These are phyloP conservation scores for Melospiza melodia DNA, from an alignment of 2,113 vertebrate species.

Conservation along the genomic window DNA sequence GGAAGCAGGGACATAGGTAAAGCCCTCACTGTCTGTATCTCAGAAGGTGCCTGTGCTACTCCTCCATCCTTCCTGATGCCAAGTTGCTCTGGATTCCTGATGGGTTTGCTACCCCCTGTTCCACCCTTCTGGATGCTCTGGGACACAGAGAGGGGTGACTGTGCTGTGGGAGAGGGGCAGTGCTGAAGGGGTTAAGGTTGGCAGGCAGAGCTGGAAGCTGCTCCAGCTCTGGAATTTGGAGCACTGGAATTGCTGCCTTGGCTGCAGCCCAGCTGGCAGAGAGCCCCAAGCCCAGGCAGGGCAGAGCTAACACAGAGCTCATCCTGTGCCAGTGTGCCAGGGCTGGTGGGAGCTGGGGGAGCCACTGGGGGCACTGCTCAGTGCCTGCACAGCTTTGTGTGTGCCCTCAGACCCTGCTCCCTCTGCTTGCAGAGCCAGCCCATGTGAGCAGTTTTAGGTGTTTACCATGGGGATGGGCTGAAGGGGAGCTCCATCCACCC, in stretches of 20 bases:
- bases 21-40: not conserved
- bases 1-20: not conserved
- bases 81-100: not conserved
- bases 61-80: not conserved
- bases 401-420: not conserved
- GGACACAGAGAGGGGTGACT: not conserved
- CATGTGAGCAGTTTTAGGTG: not conserved
- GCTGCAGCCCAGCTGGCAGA: conserved; percentile 54
- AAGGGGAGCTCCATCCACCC: not conserved
- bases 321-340: not conserved
- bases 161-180: not conserved
- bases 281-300: not conserved
- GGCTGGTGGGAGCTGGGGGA: not conserved
- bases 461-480: not conserved
- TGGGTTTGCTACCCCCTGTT: not conserved
- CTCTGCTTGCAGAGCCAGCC: not conserved
- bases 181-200: conserved; percentile 21
- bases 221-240: conserved; percentile 33
- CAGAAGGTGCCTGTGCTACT: not conserved
- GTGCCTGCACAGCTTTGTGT: not conserved
- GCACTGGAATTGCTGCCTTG: conserved; percentile 51
- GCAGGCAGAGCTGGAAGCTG: not conserved
- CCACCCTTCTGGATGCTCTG: not conserved
- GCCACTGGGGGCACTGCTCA: not conserved
- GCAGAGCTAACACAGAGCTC: conserved; percentile 22